Evolutionary conservation across 2,797 vertebrate genomes (phyloP).

Genomic region (Amblyraja radiata): DNA sequence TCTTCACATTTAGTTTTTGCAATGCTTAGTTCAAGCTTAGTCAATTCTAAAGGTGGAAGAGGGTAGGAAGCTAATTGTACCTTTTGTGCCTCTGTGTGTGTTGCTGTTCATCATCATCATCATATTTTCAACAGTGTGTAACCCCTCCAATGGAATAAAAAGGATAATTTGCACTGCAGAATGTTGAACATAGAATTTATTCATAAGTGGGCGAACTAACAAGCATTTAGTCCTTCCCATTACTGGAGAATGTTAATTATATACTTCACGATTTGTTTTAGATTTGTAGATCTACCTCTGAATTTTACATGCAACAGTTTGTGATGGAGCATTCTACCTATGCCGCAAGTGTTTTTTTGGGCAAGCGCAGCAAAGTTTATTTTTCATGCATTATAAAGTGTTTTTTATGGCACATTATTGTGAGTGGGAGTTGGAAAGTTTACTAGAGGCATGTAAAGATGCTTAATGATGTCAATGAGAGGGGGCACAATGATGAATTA

Average conservation of each 20-base stretch:
- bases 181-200: constrained; percentile 25
- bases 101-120: background rate
- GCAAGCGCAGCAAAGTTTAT: constrained; percentile 6
- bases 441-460: constrained; percentile 12
- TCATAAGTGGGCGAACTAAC: background rate
- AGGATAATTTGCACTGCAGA: background rate
- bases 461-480: background rate
- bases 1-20: background rate
- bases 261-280: background rate
- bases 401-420: constrained; percentile 22
- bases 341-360: constrained; percentile 22
- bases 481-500: constrained; percentile 12
- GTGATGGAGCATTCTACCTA: background rate
- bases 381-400: constrained; percentile 15
- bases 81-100: background rate
- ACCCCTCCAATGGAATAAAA: constrained; percentile 2
- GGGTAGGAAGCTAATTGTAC: background rate
- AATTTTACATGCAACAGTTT: background rate
- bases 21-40: background rate
- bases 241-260: constrained; percentile 11
- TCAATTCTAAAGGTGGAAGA: background rate
- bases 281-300: background rate
- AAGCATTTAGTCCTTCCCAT: constrained; percentile 19
- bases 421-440: constrained; percentile 25
- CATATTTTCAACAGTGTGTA: background rate